phyloP scores from a whole-genome alignment of 2,113 vertebrate genomes.

The Laticauda colubrina region DNA sequence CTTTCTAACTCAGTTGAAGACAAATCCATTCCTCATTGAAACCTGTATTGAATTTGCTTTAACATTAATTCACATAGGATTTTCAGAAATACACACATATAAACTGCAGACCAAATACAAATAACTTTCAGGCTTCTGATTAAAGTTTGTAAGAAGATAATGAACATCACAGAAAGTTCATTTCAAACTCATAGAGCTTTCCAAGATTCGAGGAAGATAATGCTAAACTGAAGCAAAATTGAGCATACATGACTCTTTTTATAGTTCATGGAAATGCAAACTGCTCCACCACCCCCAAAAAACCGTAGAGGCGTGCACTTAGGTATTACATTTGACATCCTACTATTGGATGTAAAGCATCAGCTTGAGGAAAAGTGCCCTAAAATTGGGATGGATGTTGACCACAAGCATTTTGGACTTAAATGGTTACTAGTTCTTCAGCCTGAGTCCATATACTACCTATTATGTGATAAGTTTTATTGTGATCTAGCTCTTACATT shows the following conservation, averaged over 20 bases:
- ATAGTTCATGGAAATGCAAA: not conserved
- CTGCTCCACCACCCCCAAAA: not conserved
- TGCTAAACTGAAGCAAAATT: not conserved
- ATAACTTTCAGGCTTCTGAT: not conserved
- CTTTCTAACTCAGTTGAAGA: not conserved
- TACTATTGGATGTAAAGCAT: not conserved
- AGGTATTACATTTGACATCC: not conserved
- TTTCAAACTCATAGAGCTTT: not conserved
- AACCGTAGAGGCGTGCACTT: not conserved
- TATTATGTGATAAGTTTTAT: slow-evolving; percentile 31
- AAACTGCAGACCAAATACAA: not conserved
- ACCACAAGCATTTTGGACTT: not conserved
- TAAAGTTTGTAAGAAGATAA: not conserved
- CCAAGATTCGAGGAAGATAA: not conserved
- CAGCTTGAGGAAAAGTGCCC: not conserved
- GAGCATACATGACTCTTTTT: not conserved
- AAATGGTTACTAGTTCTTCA: not conserved
- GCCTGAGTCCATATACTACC: not conserved
- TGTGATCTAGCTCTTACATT: slow-evolving; percentile 47
- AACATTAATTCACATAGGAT: not conserved
- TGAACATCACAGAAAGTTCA: not conserved
- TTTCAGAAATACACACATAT: not conserved
- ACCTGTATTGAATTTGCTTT: not conserved
- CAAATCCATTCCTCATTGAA: not conserved
- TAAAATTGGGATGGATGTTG: not conserved